These are phyloP conservation scores for Nothobranchius furzeri DNA, from an alignment of 2,113 vertebrate genomes.

Conservation along the genomic window DNA sequence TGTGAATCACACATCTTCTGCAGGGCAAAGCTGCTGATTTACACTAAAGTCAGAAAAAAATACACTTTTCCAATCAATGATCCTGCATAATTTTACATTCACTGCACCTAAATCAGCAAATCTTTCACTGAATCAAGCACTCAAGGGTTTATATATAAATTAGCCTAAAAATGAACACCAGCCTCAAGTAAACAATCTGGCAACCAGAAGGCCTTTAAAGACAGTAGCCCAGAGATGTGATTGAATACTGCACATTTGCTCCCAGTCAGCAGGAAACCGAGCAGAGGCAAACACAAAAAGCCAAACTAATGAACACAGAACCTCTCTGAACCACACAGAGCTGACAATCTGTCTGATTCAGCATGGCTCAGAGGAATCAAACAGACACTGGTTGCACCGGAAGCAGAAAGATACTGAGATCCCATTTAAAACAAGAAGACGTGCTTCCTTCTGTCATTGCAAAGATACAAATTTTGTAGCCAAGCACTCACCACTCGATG, in stretches of 20 bases:
- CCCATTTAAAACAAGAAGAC: constrained; percentile 38
- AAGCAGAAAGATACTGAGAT: constrained; percentile 10
- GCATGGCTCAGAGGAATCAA: constrained; percentile 32
- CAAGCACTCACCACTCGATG: constrained; percentile 62
- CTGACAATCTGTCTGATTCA: constrained; percentile 62
- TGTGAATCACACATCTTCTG: constrained; percentile 13
- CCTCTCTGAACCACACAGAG: constrained; percentile 39
- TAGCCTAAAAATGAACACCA: constrained; percentile 7
- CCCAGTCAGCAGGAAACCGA: constrained; percentile 69
- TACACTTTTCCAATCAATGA: constrained; percentile 11
- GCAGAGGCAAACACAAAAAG: constrained; percentile 60
- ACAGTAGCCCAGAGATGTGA: constrained; percentile 63
- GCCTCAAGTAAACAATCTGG: constrained; percentile 10
- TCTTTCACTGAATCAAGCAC: neutral
- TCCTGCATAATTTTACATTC: constrained; percentile 15
- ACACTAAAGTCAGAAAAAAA: neutral
- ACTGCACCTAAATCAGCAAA: constrained; percentile 13
- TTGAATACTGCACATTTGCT: constrained; percentile 63
- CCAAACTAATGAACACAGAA: constrained; percentile 67
- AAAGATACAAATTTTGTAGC: constrained; percentile 52
- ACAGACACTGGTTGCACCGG: neutral
- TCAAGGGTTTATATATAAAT: constrained; percentile 2
- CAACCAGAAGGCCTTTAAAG: constrained; percentile 44
- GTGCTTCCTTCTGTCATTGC: constrained; percentile 44
- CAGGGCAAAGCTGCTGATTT: neutral